Base-by-base conservation (phyloP, 1,140 invertebrate species). In the Drosophila saltans region DNA sequence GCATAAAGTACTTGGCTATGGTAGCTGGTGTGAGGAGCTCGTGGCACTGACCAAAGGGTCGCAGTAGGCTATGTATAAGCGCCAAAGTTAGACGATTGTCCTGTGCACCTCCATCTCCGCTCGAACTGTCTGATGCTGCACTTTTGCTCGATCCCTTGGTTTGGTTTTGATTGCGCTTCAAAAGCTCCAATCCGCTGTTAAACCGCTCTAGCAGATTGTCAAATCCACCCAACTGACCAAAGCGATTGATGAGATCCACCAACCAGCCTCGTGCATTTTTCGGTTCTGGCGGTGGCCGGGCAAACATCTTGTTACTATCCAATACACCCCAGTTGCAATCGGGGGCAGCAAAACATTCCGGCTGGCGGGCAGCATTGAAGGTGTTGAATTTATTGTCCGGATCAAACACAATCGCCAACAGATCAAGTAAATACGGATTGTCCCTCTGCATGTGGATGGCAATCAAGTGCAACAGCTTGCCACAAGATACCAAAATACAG, bases 361-460 rank as follows among this genome's bases (percentile, higher is more conserved):
- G 97, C 48, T 95, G 95, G 80, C 97, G 94, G 63, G 95, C 94
- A 57, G 96, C 96, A 94, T 98, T 99, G 92, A 97, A 98, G 52
- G 96, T 96, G 93, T 99, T 98, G 94, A 99, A 99, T 94, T 98
- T 98, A 93, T 97, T 98, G 91, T 95, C 96, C 58, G 98, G 97
- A 94, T 98, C 98, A 79, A 98, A 96, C 72, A 98, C 96, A 95
- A 99, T 97, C 33, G 97, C 96, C 65, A 99, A 93, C 62, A 99
- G 94, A 92, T 99, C 97, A 66, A 99, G 94, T 64, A 99, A 94
- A 83, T 97, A 96, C 92, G 98, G 97, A 95, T 97, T 98, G 93
- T 99, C 98, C 85, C 98, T 96, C 69, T 96, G 95, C 91, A 99
- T 94, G 93, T 98, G 98, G 24, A 96, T 93, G 66, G 98, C 97